A percentile compares a stretch with the other conserved stretches of the same genome.
Conservation (phyloP, 2,888 invertebrate species). For the Orgyia antiqua region DNA sequence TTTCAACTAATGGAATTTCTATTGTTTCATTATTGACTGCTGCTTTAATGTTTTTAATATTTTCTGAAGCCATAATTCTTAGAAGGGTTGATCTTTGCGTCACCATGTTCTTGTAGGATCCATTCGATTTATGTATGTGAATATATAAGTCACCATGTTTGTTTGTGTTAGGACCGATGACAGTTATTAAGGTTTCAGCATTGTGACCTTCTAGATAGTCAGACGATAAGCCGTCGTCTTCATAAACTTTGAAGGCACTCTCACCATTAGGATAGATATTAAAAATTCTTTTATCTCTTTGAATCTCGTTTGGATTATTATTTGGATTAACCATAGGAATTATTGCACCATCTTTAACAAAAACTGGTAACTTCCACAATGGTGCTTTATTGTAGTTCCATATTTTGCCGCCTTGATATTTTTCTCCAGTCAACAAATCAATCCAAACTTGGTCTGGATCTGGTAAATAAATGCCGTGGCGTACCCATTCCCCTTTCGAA, state of each 20-base stretch:
- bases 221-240: conserved; percentile 60
- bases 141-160: conserved; percentile 40
- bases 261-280: conserved; percentile 52
- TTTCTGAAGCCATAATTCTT: conserved; percentile 46
- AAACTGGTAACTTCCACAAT: conserved; percentile 64
- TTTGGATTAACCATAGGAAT: conserved; percentile 61
- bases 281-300: conserved; percentile 47
- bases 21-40: conserved; percentile 42
- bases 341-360: conserved; percentile 61
- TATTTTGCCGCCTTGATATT: conserved; percentile 62
- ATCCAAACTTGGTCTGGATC: conserved; percentile 55
- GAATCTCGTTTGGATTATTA: conserved; percentile 56
- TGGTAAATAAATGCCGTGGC: conserved; percentile 57
- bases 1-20: conserved; percentile 35
- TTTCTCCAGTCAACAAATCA: conserved; percentile 59
- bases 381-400: conserved; percentile 51
- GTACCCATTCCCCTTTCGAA: conserved; percentile 28
- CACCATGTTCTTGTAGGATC: conserved; percentile 46
- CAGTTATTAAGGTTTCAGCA: conserved; percentile 45
- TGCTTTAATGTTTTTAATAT: conserved; percentile 40
- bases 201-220: conserved; percentile 43
- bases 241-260: conserved; percentile 48
- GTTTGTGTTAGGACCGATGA: conserved; percentile 39
- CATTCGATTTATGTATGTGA: conserved; percentile 46
- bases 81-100: conserved; percentile 48